Base-by-base conservation (phyloP, 2,888 invertebrate genomes). In the Heliconius aoede region DNA sequence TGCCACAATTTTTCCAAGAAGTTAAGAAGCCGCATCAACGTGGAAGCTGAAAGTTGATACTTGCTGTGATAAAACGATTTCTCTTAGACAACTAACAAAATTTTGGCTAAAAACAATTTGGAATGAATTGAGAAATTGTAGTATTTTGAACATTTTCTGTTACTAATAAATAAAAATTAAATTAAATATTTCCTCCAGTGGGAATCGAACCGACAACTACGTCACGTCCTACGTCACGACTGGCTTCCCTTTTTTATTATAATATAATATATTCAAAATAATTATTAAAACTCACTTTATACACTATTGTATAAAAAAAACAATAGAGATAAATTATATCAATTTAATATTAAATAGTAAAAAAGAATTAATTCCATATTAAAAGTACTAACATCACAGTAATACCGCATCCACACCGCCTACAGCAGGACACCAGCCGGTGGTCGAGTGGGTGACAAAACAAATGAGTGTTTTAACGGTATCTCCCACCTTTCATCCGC, bases 381-480 rank as follows among this genome's bases (percentile, higher is more conserved):
- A 3, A 24, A 69, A 7, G 30, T 7, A 69, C 13, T 69, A 30
- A 32, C 32, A 60, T 40, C 60, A 26, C 30, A 67, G 21, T 15
- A 78, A 75, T 67, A 58, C 78, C 81, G 65, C 74, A 79, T 81
- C 80, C 78, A 73, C 36, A 18, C 30, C 36, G 61, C 67, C 58
- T 74, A 77, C 80, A 72, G 26, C 76, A 60, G 55, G 30, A 80
- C 85, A 85, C 86, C 85, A 87, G 85, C 81, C 84, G 86, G 87
- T 86, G 88, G 87, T 85, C 85, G 87, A 86, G 88, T 80, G 82
- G 84, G 86, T 92, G 94, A 93, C 92, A 92, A 91, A 91, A 93
- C 94, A 94, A 95, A 95, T 94, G 94, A 93, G 91, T 93, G 92
- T 94, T 94, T 94, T 93, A 94, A 88, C 92, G 90, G 91, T 93